A percentile compares a stretch with the other conserved stretches of the same genome.
These are phyloP conservation scores for Antrozous pallidus DNA, from an alignment of 2,797 vertebrate genomes.

Conservation along the genomic window DNA sequence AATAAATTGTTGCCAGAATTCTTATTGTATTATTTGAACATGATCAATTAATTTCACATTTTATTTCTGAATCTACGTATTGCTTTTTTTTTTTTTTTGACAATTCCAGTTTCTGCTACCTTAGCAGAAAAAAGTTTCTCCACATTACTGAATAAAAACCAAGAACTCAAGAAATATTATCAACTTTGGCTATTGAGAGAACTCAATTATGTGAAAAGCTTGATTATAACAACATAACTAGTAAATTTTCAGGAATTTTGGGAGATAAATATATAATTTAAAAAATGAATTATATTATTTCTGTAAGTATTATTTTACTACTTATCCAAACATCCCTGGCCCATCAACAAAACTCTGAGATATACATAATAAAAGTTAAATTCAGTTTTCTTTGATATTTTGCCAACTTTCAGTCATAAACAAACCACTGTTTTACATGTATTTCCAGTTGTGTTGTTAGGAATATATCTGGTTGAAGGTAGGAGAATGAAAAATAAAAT, in stretches of 20 bases:
- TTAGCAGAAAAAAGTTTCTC: background rate
- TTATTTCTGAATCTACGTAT: background rate
- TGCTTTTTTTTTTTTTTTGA: background rate
- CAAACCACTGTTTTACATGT: background rate
- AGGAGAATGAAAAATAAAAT: background rate
- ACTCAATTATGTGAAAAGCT: background rate
- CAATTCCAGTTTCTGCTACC: background rate
- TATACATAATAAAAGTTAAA: background rate
- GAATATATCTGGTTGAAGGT: background rate
- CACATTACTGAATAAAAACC: background rate
- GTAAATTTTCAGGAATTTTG: background rate
- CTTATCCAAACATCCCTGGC: background rate
- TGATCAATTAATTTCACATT: constrained; percentile 14
- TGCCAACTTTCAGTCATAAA: background rate
- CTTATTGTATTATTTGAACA: background rate
- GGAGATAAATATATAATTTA: background rate
- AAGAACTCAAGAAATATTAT: background rate
- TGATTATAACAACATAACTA: background rate
- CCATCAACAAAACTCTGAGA: background rate
- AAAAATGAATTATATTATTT: background rate
- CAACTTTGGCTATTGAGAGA: background rate
- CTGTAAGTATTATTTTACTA: background rate
- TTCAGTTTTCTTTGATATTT: constrained; percentile 34
- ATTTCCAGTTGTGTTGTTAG: background rate
- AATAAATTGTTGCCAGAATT: background rate